Base-by-base conservation (phyloP, 1,140 invertebrate species). In the Drosophila azteca region DNA sequence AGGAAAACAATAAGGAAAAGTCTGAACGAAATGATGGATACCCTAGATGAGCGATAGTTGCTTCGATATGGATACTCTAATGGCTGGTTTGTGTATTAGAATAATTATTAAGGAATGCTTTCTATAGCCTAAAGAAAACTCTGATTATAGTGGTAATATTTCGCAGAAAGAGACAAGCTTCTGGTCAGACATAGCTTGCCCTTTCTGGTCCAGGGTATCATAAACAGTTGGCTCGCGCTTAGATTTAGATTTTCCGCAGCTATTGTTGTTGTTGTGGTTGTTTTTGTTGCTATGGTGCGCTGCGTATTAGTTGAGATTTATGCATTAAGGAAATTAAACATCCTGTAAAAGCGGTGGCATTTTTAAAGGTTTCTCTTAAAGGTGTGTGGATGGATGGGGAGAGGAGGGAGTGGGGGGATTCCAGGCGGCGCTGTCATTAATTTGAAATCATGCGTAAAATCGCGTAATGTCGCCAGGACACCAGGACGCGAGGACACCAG, bases 301-400 rank as follows among this genome's bases (percentile, higher is more conserved):
- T 72, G 75, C 75, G 83, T 88, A 88, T 88, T 88, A 85, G 80
- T 79, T 11, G 76, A 89, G 83, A 90, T 90, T 90, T 90, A 90
- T 90, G 89, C 73, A 80, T 90, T 90, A 90, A 83, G 89, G 89
- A 90, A 90, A 90, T 90, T 90, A 90, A 90, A 90, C 84, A 90
- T 90, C 89, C 87, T 90, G 83, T 65, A 29, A 35, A 11, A 35
- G 51, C 15, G 52, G 29, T 65, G 55, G 57, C 75, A 46, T 45
- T 73, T 53, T 81, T 77, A 69, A 77, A 77, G 49, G 77, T 70
- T 20, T 17, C 52, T 22, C 39, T 62, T 65, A 49, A 63, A 77
- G 65, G 44, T 65, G 43, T 43, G 39, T 20, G 48, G 46, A 35
- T 43, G 59, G 39, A 44, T 35, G 53, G 24, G 50, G 49, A 31